These are phyloP conservation scores for Mesopsocus fuscifrons DNA, from an alignment of 2,888 invertebrate genomes.

Conservation along the genomic window DNA sequence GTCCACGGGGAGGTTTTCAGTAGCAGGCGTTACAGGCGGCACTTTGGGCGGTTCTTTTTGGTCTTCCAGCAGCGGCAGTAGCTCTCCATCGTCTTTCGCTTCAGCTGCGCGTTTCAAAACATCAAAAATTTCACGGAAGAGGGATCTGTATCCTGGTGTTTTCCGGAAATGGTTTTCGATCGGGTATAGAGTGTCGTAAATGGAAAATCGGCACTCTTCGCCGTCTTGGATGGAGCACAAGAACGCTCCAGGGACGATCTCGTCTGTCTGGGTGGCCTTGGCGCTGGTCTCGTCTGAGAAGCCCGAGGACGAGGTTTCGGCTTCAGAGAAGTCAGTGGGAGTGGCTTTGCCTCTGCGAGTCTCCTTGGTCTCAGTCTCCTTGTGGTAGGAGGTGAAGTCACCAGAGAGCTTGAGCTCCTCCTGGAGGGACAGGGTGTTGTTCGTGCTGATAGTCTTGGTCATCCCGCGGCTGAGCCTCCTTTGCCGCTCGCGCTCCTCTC, in stretches of 20 bases:
- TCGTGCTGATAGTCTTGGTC: conserved; percentile 11
- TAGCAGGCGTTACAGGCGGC: conserved; percentile 47
- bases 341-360: conserved; percentile 27
- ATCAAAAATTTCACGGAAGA: conserved; percentile 69
- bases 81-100: conserved; percentile 62
- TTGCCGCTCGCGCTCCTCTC: conserved; percentile 21
- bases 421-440: conserved; percentile 30
- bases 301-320: conserved; percentile 68
- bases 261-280: conserved; percentile 66
- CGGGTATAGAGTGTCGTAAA: conserved; percentile 61
- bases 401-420: conserved; percentile 59
- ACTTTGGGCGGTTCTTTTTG: conserved; percentile 29
- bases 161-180: conserved; percentile 67
- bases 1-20: conserved; percentile 19
- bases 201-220: conserved; percentile 68
- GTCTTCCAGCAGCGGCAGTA: conserved; percentile 50
- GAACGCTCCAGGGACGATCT: conserved; percentile 56
- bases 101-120: conserved; percentile 68
- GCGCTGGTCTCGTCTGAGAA: conserved; percentile 71
- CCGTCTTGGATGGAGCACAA: conserved; percentile 71
- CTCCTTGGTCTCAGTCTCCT: conserved; percentile 13
- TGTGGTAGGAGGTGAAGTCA: conserved; percentile 41
- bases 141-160: conserved; percentile 58
- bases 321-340: conserved; percentile 66
- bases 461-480: conserved; percentile 27